Percentiles rank a stretch among this genome's conserved stretches.
These are phyloP conservation scores for Epinephelus fuscoguttatus DNA, from an alignment of 2,113 vertebrate species.

Conservation along the genomic window DNA sequence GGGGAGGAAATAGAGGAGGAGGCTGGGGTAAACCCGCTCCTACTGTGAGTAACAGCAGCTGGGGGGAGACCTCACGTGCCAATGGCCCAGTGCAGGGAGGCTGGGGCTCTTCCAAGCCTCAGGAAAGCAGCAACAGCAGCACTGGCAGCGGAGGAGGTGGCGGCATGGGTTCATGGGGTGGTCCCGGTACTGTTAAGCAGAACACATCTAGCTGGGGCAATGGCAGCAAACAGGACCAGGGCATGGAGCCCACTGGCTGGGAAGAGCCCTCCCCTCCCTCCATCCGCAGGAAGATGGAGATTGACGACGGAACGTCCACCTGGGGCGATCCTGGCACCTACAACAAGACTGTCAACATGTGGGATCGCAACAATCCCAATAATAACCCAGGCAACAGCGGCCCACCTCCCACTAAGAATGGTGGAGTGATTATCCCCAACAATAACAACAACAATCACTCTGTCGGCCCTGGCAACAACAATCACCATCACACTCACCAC, in stretches of 20 bases:
- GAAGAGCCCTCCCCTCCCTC: constrained; percentile 97
- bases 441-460: constrained; percentile 78
- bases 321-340: constrained; percentile 95
- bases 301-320: constrained; percentile 98
- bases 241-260: constrained; percentile 94
- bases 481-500: constrained; percentile 77
- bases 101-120: constrained; percentile 93
- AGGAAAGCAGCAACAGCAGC: constrained; percentile 88
- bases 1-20: constrained; percentile 83
- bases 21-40: constrained; percentile 78
- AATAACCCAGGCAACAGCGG: constrained; percentile 87
- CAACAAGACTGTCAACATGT: constrained; percentile 97
- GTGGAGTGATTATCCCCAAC: constrained; percentile 72
- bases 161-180: constrained; percentile 92
- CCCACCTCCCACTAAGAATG: constrained; percentile 88
- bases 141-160: constrained; percentile 77
- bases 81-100: constrained; percentile 87
- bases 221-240: constrained; percentile 86
- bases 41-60: constrained; percentile 80
- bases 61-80: constrained; percentile 91
- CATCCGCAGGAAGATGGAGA: constrained; percentile 98
- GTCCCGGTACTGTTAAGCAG: constrained; percentile 94
- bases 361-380: constrained; percentile 96
- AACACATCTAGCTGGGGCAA: constrained; percentile 89
- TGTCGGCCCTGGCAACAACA: constrained; percentile 76